Base-by-base conservation (phyloP, 64 coral and sea anemone genomes). In the Pocillopora verrucosa region DNA sequence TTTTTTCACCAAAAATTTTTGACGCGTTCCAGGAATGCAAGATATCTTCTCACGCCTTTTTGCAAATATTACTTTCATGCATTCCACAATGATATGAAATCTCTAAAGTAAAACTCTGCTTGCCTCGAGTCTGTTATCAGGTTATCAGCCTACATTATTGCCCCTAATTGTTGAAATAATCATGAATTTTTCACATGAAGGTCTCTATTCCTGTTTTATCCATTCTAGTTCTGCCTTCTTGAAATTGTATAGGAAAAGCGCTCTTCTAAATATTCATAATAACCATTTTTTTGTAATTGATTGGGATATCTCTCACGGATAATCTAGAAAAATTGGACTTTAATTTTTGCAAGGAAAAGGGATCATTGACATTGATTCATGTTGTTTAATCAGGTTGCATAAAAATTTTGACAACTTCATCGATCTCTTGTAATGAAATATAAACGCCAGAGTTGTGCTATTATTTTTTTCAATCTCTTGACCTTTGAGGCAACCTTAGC, bases 1-100 rank as follows among this genome's bases (percentile, higher is more conserved):
- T 19, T 77, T 30, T 77, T 77, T 77, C 75, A 17, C 38, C 20
- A 2, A 15, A 77, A 56, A 77, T 45, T 15, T 56, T 14, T 59
- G 4, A 61, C 4, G 19, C 17, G 63, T 82, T 82, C 22, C 59
- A 36, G 79, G 79, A 64, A 82, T 82, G 58, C 36, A 64, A 82
- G 34, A 36, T 36, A 82, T 82, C 10, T 12, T n/a, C 34, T 16
- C 4, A 16, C 19, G 12, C 12, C 15, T 15, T 76, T 19, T 12
- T 76, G 37, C 38, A 80, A 80, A 77, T 77, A 36, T 16, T 45
- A 77, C 75, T 45, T 20, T 77, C 16, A 1, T 10, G 36, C 75
- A 45, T 77, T 77, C 38, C 75, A 45, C 15, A 17, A 77, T 77
- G 36, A 56, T 77, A 77, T 77, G 75, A 41, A 77, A 77, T 77